A percentile compares a stretch with the other conserved stretches of the same genome.
Conservation (phyloP, 2,113 vertebrate species). For the Dasypus novemcinctus region DNA sequence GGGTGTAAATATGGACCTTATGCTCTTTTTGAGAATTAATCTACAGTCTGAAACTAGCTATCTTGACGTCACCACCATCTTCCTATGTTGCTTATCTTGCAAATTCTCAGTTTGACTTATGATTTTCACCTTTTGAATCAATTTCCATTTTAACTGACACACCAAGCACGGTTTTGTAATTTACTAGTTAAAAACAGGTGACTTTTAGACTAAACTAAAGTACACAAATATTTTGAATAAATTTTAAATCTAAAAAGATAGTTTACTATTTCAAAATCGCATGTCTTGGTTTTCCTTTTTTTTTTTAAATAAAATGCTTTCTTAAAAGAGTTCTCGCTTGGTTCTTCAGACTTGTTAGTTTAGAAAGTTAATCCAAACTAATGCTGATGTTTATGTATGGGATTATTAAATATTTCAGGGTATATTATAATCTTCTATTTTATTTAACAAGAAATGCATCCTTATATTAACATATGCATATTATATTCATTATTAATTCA, state of each 20-base stretch:
- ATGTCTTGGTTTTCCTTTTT: neutral
- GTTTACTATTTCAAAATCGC: slow-evolving; percentile 8
- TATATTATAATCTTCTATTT: neutral
- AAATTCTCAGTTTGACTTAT: neutral
- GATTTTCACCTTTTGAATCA: neutral
- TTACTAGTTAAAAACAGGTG: neutral
- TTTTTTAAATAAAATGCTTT: neutral
- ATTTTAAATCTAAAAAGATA: neutral
- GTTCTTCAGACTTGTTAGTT: neutral
- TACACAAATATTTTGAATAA: neutral
- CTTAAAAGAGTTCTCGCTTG: neutral
- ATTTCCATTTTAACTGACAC: neutral
- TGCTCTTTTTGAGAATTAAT: neutral
- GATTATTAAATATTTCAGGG: neutral
- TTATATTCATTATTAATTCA: neutral
- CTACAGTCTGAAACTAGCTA: neutral
- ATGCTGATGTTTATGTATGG: neutral
- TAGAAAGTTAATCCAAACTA: neutral
- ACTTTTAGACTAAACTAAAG: neutral
- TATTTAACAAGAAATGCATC: neutral
- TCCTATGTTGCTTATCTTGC: neutral
- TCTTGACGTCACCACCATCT: neutral
- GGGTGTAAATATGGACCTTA: neutral
- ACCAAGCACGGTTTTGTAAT: neutral
- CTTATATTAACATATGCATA: neutral